Conservation (phyloP, 2,888 invertebrate species). For the Apotomis turbidana region DNA sequence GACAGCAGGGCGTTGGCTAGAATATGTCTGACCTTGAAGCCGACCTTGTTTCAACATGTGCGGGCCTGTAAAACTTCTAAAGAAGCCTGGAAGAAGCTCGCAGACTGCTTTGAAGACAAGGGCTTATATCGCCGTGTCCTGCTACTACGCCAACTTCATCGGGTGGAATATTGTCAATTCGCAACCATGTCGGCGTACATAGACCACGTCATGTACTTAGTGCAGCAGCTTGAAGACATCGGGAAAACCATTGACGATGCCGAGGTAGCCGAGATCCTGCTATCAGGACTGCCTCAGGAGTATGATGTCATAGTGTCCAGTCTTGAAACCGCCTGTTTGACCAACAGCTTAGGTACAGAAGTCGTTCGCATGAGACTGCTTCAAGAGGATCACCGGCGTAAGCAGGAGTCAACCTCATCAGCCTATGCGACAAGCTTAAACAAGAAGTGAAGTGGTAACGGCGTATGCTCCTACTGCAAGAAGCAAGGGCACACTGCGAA, state of each 20-base stretch:
- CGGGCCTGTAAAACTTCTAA: neutral
- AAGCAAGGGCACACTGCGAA: neutral
- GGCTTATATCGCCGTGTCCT: too few species aligned
- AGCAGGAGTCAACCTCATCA: neutral
- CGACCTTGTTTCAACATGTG: neutral
- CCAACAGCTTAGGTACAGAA: neutral
- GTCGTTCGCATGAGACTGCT: neutral
- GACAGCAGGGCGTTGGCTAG: neutral
- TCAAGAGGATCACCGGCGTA: neutral
- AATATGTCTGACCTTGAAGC: neutral
- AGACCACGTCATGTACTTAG: neutral
- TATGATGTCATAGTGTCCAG: neutral
- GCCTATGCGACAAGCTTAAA: neutral
- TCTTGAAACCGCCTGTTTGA: neutral
- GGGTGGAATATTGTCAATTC: neutral
- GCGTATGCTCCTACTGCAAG: neutral
- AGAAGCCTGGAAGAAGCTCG: neutral
- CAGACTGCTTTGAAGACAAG: neutral
- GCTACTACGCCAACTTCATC: neutral
- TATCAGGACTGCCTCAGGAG: neutral
- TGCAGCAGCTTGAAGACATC: neutral
- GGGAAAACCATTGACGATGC: neutral
- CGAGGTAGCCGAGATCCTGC: too few species aligned
- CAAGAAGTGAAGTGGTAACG: neutral
- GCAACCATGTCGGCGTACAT: neutral